These are phyloP conservation scores for Gymnosoma rotundatum DNA, from an alignment of 2,888 invertebrate species.

Conservation along the genomic window DNA sequence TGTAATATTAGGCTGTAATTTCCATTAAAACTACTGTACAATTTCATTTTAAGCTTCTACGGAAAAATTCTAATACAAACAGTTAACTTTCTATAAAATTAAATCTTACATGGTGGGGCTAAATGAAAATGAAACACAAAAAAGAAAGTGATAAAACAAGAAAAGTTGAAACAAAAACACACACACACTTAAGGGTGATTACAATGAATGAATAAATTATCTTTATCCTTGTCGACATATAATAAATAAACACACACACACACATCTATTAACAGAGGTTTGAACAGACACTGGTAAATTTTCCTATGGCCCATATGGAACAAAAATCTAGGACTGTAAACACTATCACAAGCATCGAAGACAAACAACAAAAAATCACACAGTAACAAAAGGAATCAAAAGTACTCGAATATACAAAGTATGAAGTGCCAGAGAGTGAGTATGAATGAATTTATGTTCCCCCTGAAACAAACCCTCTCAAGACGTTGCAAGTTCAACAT, in stretches of 20 bases:
- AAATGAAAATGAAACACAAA: slow-evolving; percentile 30
- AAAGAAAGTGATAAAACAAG: background rate
- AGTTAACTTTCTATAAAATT: slow-evolving; percentile 57
- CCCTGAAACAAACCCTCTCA: slow-evolving; percentile 27
- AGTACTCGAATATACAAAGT: slow-evolving; percentile 41
- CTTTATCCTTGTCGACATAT: slow-evolving; percentile 37
- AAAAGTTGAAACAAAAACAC: background rate
- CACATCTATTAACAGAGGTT: background rate
- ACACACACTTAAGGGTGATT: slow-evolving; percentile 48
- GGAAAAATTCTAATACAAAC: slow-evolving; percentile 20
- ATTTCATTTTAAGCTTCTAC: slow-evolving; percentile 41
- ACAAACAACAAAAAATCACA: slow-evolving; percentile 10
- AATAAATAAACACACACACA: slow-evolving; percentile 26
- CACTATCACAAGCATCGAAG: slow-evolving; percentile 32
- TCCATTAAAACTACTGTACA: slow-evolving; percentile 11
- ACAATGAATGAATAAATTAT: slow-evolving; percentile 65
- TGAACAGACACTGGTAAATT: background rate
- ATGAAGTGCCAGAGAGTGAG: slow-evolving; percentile 16
- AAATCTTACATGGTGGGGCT: slow-evolving; percentile 45
- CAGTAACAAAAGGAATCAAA: slow-evolving; percentile 14
- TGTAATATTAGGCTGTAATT: background rate
- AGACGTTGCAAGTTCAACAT: slow-evolving; percentile 50
- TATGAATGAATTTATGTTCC: slow-evolving; percentile 30
- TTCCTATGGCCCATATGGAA: slow-evolving; percentile 52
- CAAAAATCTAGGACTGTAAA: slow-evolving; percentile 60